phyloP scores from a whole-genome alignment of 2,113 vertebrate species.

The Chionodraco myersi region DNA sequence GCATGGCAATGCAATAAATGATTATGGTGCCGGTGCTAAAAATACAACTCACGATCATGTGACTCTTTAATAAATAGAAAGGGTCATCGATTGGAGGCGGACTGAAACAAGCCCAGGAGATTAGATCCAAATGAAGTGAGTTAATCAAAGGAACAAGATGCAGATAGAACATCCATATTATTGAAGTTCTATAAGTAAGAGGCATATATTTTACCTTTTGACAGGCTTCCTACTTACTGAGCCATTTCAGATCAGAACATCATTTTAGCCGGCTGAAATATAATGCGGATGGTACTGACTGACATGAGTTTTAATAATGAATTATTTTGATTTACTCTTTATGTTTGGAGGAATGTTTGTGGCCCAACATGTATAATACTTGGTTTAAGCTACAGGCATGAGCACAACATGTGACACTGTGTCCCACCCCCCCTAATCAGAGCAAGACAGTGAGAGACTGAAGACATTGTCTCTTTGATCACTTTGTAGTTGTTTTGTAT shows the following conservation, averaged over 20 bases:
- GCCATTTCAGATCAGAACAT: slow-evolving; percentile 44
- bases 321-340: no score
- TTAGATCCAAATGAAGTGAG: slow-evolving; percentile 74
- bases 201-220: slow-evolving; percentile 65
- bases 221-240: slow-evolving; percentile 61
- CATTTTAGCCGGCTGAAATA: slow-evolving; percentile 29
- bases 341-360: neutral
- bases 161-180: slow-evolving; percentile 76
- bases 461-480: neutral
- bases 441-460: neutral
- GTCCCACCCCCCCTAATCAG: neutral
- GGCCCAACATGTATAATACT: neutral
- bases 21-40: slow-evolving; percentile 56
- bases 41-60: slow-evolving; percentile 55
- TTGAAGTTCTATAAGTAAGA: slow-evolving; percentile 79
- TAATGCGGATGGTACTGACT: neutral
- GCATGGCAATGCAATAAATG: slow-evolving; percentile 42
- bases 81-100: slow-evolving; percentile 61
- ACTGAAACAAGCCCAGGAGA: slow-evolving; percentile 70
- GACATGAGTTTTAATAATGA: neutral
- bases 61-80: slow-evolving; percentile 70
- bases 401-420: neutral
- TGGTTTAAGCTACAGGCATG: neutral
- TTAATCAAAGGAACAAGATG: slow-evolving; percentile 80
- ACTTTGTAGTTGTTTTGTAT: neutral